Percentiles rank a stretch among this genome's conserved stretches.
These are phyloP conservation scores for Asobara japonica DNA, from an alignment of 1,140 invertebrate genomes.

Conservation along the genomic window DNA sequence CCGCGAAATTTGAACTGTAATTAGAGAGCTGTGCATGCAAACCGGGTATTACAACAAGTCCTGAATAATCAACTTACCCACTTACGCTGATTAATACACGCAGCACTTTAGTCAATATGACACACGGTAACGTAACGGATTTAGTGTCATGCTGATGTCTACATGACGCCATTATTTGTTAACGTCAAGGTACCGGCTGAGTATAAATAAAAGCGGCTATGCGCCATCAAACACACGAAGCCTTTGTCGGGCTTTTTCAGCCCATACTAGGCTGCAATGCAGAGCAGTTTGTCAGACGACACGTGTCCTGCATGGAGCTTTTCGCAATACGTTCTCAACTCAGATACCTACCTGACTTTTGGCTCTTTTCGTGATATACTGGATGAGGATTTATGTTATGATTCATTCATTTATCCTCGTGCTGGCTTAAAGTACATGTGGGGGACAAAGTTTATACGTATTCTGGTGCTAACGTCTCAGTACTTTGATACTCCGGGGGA, in stretches of 20 bases:
- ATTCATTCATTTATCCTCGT: background rate
- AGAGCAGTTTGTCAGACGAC: conserved; percentile 33
- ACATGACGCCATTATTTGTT: conserved; percentile 6
- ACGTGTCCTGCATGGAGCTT: conserved; percentile 24
- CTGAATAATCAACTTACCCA: background rate
- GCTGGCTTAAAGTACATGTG: background rate
- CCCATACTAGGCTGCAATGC: conserved; percentile 22
- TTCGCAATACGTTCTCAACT: conserved; percentile 15
- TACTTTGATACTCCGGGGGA: background rate
- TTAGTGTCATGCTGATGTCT: background rate
- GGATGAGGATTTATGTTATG: conserved; percentile 1
- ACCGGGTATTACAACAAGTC: background rate
- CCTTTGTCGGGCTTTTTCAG: background rate
- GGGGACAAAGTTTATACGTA: background rate
- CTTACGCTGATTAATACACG: background rate
- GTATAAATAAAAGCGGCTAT: conserved; percentile 19
- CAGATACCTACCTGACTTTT: conserved; percentile 3
- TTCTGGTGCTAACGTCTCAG: background rate
- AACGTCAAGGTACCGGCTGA: background rate
- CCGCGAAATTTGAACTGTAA: too few relatives aligned
- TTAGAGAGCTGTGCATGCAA: background rate
- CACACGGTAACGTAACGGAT: background rate
- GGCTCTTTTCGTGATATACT: background rate
- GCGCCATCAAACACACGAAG: conserved; percentile 18
- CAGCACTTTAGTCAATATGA: background rate